These are phyloP conservation scores for Aplysia californica DNA, from an alignment of 1,140 invertebrate genomes.

Conservation along the genomic window DNA sequence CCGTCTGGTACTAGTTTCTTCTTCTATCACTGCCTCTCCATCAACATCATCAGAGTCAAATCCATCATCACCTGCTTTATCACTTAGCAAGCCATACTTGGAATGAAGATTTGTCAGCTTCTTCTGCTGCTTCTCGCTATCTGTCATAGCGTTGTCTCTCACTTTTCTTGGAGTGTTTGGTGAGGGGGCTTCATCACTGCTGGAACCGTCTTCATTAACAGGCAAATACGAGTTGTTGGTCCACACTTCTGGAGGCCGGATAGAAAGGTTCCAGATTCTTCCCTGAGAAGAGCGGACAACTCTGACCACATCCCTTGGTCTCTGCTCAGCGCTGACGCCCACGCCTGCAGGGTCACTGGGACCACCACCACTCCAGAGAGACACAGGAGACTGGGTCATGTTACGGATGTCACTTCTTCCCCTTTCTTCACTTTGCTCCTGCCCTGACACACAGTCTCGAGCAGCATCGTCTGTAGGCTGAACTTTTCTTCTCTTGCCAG, in stretches of 20 bases:
- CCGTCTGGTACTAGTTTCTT: too few species aligned
- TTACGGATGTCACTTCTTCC: too few species aligned
- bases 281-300: slow-evolving; percentile 10
- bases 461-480: too few species aligned
- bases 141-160: background rate
- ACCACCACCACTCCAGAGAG: slow-evolving; percentile 48
- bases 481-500: too few species aligned
- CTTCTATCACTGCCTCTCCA: slow-evolving; percentile 18
- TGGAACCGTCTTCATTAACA: background rate
- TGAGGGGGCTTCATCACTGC: background rate
- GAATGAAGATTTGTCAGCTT: slow-evolving; percentile 30
- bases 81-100: slow-evolving; percentile 29
- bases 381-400: slow-evolving; percentile 43
- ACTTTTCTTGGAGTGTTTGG: background rate
- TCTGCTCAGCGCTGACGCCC: too few species aligned
- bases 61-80: slow-evolving; percentile 15
- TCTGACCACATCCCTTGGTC: too few species aligned
- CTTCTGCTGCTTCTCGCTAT: slow-evolving; percentile 15
- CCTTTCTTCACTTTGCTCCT: too few species aligned
- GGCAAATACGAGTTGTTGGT: background rate
- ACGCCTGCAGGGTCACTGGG: too few species aligned
- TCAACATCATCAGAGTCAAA: slow-evolving; percentile 29
- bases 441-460: too few species aligned
- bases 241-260: slow-evolving; percentile 19
- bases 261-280: slow-evolving; percentile 27